Evolutionary conservation across 2,888 invertebrate genomes (phyloP), one percentile per base, ranked within the genome.

Genomic region (Microctonus aethiopoides): DNA sequence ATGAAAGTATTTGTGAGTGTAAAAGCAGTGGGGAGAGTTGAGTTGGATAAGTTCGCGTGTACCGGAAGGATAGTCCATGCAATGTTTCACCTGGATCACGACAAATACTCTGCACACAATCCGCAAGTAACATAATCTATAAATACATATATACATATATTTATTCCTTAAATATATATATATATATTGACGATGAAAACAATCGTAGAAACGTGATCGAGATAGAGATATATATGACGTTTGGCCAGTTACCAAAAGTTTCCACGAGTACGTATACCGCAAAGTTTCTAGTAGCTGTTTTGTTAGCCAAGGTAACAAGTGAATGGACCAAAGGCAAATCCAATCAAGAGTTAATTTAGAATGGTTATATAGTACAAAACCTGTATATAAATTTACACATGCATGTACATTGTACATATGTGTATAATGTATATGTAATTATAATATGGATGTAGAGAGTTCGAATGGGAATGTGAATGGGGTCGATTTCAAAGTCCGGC

Each of bases 221-320:
- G 63, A 61, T 32, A 24, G 54, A 39, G 36, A 56, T 26, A 20
- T 10, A 36, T n/a, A 51, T 16, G 60, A 51, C 51, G 52, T 72
- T 70, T 56, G 64, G 64, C 51, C 52, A 60, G 36, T 65, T 54
- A 56, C 59, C 34, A 41, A 59, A 59, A 62, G 56, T 46, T 67
- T 67, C n/a, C 54, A 13, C 34, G 52, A 70, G 29, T 46, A 16
- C 6, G 20, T 13, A 29, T 9, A 29, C 20, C 34, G 11, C 60
- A 20, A 36, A 60, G 36, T 39, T 36, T 20, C 7, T 36, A 11
- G 20, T 60, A 22, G 22, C 24, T 22, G 34, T 22, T 60, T 36
- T 36, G 52, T 39, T 67, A 61, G 11, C 34, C 4, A 1, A 34
- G 36, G 56, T 63, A 59, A 52, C 32, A 39, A 61, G 24, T 51